phyloP scores from a whole-genome alignment of 2,113 vertebrate genomes.

The Ptilonorhynchus violaceus region DNA sequence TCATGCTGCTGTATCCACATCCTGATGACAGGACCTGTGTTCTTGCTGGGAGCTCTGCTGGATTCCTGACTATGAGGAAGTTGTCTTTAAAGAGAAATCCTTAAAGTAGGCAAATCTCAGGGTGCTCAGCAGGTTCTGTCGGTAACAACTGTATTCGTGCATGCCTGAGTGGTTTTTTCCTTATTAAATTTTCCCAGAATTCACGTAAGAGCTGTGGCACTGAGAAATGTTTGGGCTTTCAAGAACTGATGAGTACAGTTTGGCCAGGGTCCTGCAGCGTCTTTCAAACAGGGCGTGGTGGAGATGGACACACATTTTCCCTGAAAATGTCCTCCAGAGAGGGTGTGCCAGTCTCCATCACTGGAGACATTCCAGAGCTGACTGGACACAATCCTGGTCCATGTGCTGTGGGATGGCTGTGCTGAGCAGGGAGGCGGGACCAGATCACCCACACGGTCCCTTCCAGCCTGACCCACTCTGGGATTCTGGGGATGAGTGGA shows the following conservation, averaged over 20 bases:
- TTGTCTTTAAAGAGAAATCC: not conserved
- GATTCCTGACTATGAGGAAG: not conserved
- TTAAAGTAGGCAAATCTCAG: not conserved
- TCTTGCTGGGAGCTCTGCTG: not conserved
- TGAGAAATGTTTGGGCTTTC: not conserved
- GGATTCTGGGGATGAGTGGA: not conserved
- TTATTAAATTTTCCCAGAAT: not conserved
- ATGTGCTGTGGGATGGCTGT: not conserved
- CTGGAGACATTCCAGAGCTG: not conserved
- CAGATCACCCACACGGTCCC: not conserved
- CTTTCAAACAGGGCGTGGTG: not conserved
- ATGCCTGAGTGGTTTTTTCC: not conserved
- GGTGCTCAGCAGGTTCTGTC: not conserved
- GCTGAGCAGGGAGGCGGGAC: not conserved
- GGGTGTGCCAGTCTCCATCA: not conserved
- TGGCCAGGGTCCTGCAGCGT: not conserved
- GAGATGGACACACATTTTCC: not conserved
- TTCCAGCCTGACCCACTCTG: not conserved
- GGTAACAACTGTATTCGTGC: not conserved
- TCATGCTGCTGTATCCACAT: not conserved
- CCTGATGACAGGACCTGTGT: not conserved
- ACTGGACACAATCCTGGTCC: accelerated
- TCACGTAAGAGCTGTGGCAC: not conserved
- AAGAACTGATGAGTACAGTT: not conserved
- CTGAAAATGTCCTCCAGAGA: not conserved